These are phyloP conservation scores for Agrenia bidenticulata DNA, from an alignment of 2,888 invertebrate species.

Conservation along the genomic window DNA sequence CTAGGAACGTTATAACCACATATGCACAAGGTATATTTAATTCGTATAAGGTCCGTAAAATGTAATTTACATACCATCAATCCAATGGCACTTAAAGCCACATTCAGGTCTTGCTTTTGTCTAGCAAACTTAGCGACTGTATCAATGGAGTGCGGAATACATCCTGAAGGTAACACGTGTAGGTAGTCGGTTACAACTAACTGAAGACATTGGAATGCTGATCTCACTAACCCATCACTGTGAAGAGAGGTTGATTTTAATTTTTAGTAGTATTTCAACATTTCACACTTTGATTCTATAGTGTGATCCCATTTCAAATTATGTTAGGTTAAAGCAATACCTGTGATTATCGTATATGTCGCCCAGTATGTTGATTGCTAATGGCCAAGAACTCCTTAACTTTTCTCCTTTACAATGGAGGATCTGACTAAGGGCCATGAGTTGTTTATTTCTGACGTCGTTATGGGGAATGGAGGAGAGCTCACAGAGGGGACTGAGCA, in stretches of 20 bases:
- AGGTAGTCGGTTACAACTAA: conserved; percentile 92
- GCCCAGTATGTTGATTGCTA: conserved; percentile 91
- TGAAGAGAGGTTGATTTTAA: conserved; percentile 50
- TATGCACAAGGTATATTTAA: too few species aligned
- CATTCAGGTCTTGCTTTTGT: conserved; percentile 94
- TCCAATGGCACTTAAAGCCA: conserved; percentile 94
- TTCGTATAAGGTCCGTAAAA: too few species aligned
- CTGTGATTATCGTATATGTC: conserved; percentile 90
- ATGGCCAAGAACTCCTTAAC: conserved; percentile 91
- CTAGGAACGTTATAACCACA: too few species aligned
- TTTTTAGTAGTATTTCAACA: too few species aligned
- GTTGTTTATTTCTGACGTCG: conserved; percentile 90
- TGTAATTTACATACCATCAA: conserved; percentile 70
- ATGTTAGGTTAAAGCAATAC: too few species aligned
- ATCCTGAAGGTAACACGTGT: conserved; percentile 86
- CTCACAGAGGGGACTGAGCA: conserved; percentile 87
- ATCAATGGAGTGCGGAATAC: conserved; percentile 84
- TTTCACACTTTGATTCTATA: too few species aligned
- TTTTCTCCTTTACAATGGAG: conserved; percentile 91
- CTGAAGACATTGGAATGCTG: conserved; percentile 94
- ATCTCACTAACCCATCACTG: conserved; percentile 85
- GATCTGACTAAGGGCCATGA: conserved; percentile 90
- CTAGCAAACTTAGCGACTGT: conserved; percentile 94
- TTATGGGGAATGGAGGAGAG: conserved; percentile 85
- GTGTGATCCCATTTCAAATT: too few species aligned